Percentiles rank a stretch among this genome's conserved stretches.
Evolutionary conservation across 2,113 vertebrate species (phyloP).

Genomic region (Lota lota): DNA sequence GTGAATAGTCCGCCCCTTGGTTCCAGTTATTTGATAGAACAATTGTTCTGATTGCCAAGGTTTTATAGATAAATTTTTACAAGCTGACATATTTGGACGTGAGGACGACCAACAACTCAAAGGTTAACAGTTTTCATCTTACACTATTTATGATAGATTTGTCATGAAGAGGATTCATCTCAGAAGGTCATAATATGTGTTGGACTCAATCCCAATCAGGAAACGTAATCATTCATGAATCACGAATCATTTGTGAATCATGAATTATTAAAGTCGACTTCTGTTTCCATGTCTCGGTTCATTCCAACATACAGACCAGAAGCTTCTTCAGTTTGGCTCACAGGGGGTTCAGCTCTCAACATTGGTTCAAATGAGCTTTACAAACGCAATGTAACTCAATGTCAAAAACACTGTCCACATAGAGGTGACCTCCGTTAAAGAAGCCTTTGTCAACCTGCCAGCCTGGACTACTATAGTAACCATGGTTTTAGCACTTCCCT

Average conservation of each 20-base stretch:
- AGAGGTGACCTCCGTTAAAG: constrained; percentile 1
- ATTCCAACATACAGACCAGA: no score
- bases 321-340: neutral
- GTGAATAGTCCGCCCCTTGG: no score
- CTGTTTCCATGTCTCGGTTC: neutral
- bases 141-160: no score
- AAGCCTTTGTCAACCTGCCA: constrained; percentile 45
- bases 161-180: no score
- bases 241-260: neutral
- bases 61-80: no score
- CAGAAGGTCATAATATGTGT: no score
- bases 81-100: no score
- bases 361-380: constrained; percentile 7
- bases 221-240: no score
- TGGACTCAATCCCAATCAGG: constrained; percentile 3
- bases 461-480: constrained; percentile 23
- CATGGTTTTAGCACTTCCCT: constrained; percentile 25
- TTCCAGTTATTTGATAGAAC: no score
- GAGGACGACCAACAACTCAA: no score
- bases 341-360: neutral
- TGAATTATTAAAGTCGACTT: neutral
- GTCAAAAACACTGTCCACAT: neutral
- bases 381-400: neutral
- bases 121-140: no score
- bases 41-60: no score